A percentile compares a stretch with the other conserved stretches of the same genome.
Conservation (phyloP, 2,888 invertebrate species). For the Drosophila phalerata region DNA sequence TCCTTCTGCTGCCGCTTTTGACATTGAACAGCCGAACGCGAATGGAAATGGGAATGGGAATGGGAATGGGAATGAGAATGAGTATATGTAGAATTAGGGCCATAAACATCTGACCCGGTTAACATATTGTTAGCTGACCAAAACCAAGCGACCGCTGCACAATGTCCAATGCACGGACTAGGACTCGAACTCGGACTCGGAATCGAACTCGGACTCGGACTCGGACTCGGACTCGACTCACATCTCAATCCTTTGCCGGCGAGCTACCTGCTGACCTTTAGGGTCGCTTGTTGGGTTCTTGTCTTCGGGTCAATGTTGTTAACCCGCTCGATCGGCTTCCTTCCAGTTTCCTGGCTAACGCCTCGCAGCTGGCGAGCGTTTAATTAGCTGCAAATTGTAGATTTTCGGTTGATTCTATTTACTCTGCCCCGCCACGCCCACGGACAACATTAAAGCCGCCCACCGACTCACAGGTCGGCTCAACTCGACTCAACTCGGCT, state of each 20-base stretch:
- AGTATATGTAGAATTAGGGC: constrained; percentile 25
- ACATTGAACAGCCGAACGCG: constrained; percentile 41
- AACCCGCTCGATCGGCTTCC: constrained; percentile 29
- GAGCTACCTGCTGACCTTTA: constrained; percentile 28
- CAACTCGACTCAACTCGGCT: neutral
- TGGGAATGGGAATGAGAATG: neutral
- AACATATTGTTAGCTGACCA: constrained; percentile 60
- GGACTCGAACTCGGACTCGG: neutral
- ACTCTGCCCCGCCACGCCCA: constrained; percentile 34
- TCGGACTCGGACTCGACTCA: neutral
- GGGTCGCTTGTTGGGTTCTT: neutral
- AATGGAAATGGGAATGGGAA: too few species aligned
- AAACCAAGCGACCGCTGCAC: constrained; percentile 32
- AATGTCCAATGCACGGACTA: constrained; percentile 8
- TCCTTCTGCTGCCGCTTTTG: constrained; percentile 42
- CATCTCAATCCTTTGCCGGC: constrained; percentile 4
- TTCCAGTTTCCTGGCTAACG: constrained; percentile 2
- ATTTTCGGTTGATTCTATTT: constrained; percentile 38
- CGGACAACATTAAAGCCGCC: constrained; percentile 11
- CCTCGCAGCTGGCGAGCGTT: constrained; percentile 55
- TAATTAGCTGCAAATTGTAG: constrained; percentile 60
- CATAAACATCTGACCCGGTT: constrained; percentile 64
- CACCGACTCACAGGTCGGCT: neutral
- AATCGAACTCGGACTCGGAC: neutral
- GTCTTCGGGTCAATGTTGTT: constrained; percentile 4